A percentile compares a stretch with the other conserved stretches of the same genome.
Conservation (phyloP, 2,797 vertebrate species). For the Enteromius treurensis region DNA sequence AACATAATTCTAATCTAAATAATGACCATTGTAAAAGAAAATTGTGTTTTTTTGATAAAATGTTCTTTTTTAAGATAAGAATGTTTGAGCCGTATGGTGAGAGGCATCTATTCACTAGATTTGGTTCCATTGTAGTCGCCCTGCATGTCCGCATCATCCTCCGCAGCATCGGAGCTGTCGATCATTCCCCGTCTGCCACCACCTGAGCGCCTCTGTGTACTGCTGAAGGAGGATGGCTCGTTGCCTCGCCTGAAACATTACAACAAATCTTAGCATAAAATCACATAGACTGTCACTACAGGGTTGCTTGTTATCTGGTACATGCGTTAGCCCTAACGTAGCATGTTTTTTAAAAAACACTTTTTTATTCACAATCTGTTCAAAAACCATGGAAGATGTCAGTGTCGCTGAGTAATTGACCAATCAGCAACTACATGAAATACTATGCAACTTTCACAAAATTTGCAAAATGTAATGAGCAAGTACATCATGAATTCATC, state of each 20-base stretch:
- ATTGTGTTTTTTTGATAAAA: slow-evolving; percentile 35
- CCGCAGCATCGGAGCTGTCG: slow-evolving; percentile 78
- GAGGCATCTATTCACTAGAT: slow-evolving; percentile 76
- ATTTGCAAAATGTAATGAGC: no score
- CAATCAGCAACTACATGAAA: background rate
- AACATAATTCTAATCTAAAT: slow-evolving; percentile 47
- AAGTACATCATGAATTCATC: no score
- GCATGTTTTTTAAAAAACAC: background rate
- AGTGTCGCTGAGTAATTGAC: background rate
- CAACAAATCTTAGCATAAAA: slow-evolving; percentile 41
- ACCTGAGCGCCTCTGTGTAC: slow-evolving; percentile 71
- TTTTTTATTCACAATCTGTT: background rate
- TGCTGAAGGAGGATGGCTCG: slow-evolving; percentile 76
- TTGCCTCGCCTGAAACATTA: slow-evolving; percentile 80
- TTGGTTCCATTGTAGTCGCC: slow-evolving; percentile 87
- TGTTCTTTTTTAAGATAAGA: background rate
- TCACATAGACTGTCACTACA: background rate
- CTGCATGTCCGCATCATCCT: slow-evolving; percentile 81
- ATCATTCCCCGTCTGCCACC: slow-evolving; percentile 80
- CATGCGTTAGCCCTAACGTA: background rate
- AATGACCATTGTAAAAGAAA: slow-evolving; percentile 39
- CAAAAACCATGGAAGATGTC: background rate
- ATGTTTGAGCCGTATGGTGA: slow-evolving; percentile 42
- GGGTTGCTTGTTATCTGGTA: background rate
- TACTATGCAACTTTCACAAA: background rate